phyloP scores from a whole-genome alignment of 2,113 vertebrate genomes.

The Nesoenas mayeri region DNA sequence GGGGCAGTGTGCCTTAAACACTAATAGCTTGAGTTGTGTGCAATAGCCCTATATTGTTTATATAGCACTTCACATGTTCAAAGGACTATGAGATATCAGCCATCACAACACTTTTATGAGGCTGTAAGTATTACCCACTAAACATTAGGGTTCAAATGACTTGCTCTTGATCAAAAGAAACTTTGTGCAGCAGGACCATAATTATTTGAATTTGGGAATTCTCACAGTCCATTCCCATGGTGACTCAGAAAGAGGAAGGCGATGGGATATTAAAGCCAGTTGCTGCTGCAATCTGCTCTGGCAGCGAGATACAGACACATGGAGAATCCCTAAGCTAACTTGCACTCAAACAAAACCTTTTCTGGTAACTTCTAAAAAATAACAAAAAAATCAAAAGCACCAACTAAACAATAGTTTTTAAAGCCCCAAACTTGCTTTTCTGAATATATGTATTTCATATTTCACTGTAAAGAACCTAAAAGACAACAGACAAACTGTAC shows the following conservation, averaged over 20 bases:
- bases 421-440: background rate
- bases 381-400: background rate
- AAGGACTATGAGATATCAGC: slow-evolving; percentile 56
- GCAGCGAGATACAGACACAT: rapidly evolving
- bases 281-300: background rate
- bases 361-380: background rate
- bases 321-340: background rate
- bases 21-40: slow-evolving; percentile 10
- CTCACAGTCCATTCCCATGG: background rate
- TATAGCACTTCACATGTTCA: slow-evolving; percentile 56
- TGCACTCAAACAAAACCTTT: background rate
- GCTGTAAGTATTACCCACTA: slow-evolving; percentile 44
- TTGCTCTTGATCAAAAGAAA: slow-evolving; percentile 49
- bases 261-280: background rate
- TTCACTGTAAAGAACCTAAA: background rate
- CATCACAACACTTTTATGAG: slow-evolving; percentile 52
- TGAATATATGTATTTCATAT: background rate
- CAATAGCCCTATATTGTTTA: slow-evolving; percentile 49
- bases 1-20: background rate
- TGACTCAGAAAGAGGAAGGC: background rate
- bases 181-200: slow-evolving; percentile 5
- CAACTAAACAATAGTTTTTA: background rate
- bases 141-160: slow-evolving; percentile 37
- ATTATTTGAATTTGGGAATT: slow-evolving; percentile 46
- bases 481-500: background rate